Conservation (phyloP, 1,140 invertebrate species). For the Procambarus virginalis region DNA sequence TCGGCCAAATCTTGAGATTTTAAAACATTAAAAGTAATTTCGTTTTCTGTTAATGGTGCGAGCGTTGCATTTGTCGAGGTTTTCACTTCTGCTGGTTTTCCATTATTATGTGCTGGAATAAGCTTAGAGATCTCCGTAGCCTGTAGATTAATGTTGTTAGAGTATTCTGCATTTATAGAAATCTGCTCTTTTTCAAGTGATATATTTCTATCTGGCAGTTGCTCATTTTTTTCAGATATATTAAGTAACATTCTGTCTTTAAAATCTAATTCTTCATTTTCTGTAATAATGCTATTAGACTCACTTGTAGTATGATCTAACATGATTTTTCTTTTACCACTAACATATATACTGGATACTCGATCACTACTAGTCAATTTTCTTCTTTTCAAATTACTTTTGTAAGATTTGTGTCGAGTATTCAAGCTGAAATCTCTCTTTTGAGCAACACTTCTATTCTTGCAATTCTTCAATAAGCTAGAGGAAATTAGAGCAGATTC, state of each 20-base stretch:
- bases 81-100: not conserved
- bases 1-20: not conserved
- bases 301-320: not conserved
- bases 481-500: not conserved
- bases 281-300: not conserved
- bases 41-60: too few relatives aligned
- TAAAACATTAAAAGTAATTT: not conserved
- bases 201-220: not conserved
- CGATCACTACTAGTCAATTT: not conserved
- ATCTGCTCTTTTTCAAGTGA: not conserved
- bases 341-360: not conserved
- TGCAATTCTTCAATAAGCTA: not conserved
- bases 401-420: not conserved
- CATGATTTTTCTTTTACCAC: not conserved
- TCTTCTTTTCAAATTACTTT: not conserved
- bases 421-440: not conserved
- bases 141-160: not conserved
- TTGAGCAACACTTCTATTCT: not conserved
- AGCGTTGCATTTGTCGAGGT: not conserved
- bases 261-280: not conserved
- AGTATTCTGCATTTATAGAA: not conserved
- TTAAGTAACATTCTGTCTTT: not conserved
- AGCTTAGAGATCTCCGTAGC: not conserved
- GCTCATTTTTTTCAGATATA: not conserved
- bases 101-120: not conserved